A percentile compares a stretch with the other conserved stretches of the same genome.
phyloP scores from a whole-genome alignment of 1,140 invertebrate genomes.

The Subanguina moxae region DNA sequence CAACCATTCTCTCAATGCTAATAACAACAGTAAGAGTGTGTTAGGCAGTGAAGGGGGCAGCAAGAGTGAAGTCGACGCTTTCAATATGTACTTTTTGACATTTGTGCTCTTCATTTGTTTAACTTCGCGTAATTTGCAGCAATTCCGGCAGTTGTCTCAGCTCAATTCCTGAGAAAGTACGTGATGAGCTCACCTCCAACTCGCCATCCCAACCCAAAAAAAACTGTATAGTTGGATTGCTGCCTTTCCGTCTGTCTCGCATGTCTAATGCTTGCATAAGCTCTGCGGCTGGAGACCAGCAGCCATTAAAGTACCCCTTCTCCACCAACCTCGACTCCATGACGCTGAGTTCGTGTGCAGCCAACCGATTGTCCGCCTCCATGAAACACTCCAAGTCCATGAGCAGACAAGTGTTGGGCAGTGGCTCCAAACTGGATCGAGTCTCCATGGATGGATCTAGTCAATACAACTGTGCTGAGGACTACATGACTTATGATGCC shows the following conservation, averaged over 20 bases:
- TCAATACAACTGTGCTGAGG: constrained; percentile 30
- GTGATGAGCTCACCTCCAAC: background rate
- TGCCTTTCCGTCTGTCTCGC: constrained; percentile 20
- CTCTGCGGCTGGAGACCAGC: background rate
- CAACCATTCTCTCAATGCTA: background rate
- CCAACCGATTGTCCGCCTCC: background rate
- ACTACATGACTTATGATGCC: constrained; percentile 28
- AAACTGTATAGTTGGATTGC: constrained; percentile 26
- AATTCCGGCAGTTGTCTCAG: background rate
- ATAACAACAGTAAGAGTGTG: too few relatives aligned
- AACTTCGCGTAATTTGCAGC: too few relatives aligned
- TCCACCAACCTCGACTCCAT: too few relatives aligned
- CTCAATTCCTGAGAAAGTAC: constrained; percentile 6
- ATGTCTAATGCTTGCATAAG: background rate
- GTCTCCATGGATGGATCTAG: constrained; percentile 2
- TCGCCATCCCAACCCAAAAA: constrained; percentile 7
- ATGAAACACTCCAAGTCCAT: background rate
- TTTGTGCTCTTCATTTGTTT: too few relatives aligned
- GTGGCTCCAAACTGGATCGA: constrained; percentile 2
- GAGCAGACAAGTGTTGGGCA: background rate
- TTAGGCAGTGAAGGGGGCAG: too few relatives aligned
- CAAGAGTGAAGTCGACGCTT: too few relatives aligned
- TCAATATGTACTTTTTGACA: too few relatives aligned
- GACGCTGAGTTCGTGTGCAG: background rate
- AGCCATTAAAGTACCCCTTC: background rate